Evolutionary conservation across 2,797 vertebrate genomes (phyloP), one percentile per base, ranked within the genome.

Genomic region (Scleropages formosus): DNA sequence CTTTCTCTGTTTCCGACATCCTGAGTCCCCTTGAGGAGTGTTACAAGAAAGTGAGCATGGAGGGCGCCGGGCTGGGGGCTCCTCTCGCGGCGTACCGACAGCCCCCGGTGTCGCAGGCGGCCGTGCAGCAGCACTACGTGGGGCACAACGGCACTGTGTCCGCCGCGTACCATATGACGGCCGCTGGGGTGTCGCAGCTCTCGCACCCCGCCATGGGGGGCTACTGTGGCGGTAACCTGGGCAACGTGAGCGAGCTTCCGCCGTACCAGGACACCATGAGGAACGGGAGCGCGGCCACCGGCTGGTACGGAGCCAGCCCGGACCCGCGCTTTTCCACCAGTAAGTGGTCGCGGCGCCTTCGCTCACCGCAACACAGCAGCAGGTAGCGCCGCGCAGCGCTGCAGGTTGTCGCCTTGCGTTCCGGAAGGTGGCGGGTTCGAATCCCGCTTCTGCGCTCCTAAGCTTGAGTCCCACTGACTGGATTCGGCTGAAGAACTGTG

Each of bases 1-100:
- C 97, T 93, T 99, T 99, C 94, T 99, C 97, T 93, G 97, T 98
- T 94, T 98, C 97, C 96, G 97, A 99, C 94, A 99, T 99, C 94
- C 93, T 99, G 95, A 99, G 97, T 97, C 97, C 97, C 93, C 95
- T 98, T 90, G 97, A 99, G 93, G 97, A 99, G 93, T 98, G 96
- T 95, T 98, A 98, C 95, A 99, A 98, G 95, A 99, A 99, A 95
- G 96, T 97, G 93, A 95, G 94, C 93, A 98, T 98, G 96, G 97
- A 98, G 93, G 95, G 94, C 86, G 94, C 94, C 92, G 96, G 96
- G 92, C 90, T 97, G 90, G 97, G 96, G 90, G 94, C 95, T 90
- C 96, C 95, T 87, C 93, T 98, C 88, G 91, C 95, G 86, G 95
- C 95, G 78, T 98, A 99, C 93, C 93, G 96, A 88, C 97, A 98